phyloP scores from a whole-genome alignment of 2,113 vertebrate genomes.

The Nasalis larvatus region DNA sequence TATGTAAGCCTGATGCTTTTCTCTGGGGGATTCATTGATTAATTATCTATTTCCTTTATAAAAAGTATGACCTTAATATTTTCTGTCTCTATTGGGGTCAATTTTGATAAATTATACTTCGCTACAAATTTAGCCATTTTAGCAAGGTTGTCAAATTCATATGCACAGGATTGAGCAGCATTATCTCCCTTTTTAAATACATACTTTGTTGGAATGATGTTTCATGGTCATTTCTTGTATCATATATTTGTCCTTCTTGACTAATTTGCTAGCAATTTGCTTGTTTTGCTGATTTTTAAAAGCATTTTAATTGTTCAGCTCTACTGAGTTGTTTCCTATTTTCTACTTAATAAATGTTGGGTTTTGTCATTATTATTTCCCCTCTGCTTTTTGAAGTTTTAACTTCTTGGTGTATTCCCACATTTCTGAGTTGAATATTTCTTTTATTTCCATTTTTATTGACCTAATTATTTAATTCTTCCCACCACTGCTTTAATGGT shows the following conservation, averaged over 20 bases:
- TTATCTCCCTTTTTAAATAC: neutral
- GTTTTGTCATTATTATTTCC: neutral
- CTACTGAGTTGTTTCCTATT: neutral
- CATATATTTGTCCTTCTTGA: neutral
- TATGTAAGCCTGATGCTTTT: neutral
- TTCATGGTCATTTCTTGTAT: neutral
- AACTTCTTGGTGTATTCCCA: neutral
- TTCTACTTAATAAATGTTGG: neutral
- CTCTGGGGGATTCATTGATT: neutral
- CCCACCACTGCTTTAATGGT: neutral
- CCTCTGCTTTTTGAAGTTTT: neutral
- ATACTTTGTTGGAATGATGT: neutral
- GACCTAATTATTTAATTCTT: neutral
- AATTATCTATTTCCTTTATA: neutral
- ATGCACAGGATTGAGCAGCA: neutral
- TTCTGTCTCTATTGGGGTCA: neutral
- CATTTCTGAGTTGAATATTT: neutral
- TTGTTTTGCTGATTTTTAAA: neutral
- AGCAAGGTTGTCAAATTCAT: neutral
- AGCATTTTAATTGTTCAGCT: neutral
- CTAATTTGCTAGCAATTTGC: neutral
- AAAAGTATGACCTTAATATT: neutral
- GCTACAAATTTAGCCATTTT: neutral
- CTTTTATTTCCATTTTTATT: neutral
- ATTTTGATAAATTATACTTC: neutral